Evolutionary conservation across 2,113 vertebrate species (phyloP), one percentile per base, ranked within the genome.

Genomic region (Antechinus stuartii): DNA sequence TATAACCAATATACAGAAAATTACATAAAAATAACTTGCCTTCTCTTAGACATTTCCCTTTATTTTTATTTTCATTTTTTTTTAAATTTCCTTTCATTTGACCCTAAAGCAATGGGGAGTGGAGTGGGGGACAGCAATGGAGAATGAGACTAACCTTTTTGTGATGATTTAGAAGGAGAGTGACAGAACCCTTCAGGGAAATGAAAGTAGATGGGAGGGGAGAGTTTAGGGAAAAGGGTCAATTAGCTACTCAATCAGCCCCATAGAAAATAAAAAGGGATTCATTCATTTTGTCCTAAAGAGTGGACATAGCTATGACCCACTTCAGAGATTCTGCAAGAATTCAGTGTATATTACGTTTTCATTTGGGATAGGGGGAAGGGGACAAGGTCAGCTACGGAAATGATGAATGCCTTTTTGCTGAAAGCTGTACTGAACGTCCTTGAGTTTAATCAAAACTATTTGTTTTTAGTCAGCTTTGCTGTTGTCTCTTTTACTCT

Each of bases 391-490:
- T 99, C 99, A 99, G 98, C 99, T 99, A 99, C 98, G 98, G 99
- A 99, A 99, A 99, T 99, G 99, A 99, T 99, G 98, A 99, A 99
- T 99, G 99, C 96, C 98, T 99, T 99, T 99, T 99, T 99, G 98
- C 99, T 98, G 99, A 99, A 99, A 99, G 99, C 99, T 99, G 99
- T 98, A 99, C 99, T 97, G 98, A 99, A 99, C 97, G 99, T 99
- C 99, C 99, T 99, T 99, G 99, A 99, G 99, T 99, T 99, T 99
- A 99, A 99, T 99, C 99, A 99, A 99, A 99, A 99, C 99, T 99
- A 99, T 99, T 99, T 99, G 99, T 99, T 99, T 99, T 99, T 99
- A 99, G 99, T 99, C 98, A 99, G 99, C 99, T 99, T 99, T 99
- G 99, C 99, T 99, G 99, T 99, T 99, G 99, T 99, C 99, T 99